Evolutionary conservation across 1,140 invertebrate species (phyloP), one percentile per base, ranked within the genome.

Genomic region (Thalassaphorura encarpata): DNA sequence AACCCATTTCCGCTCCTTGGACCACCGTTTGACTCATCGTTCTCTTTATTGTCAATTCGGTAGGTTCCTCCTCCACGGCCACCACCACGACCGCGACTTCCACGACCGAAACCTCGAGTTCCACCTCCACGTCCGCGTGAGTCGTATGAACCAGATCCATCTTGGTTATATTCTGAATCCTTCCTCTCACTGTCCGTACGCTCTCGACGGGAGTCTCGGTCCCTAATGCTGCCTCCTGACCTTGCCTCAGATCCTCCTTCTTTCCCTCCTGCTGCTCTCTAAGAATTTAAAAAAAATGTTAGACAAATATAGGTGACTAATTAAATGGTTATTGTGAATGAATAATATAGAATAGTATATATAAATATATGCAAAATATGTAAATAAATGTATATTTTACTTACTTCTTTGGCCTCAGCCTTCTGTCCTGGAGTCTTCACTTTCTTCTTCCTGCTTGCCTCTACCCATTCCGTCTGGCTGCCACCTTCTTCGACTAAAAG

Each of bases 1-100:
- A 66, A 65, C 50, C 68, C 67, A 45, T 66, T 63, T 21, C 66
- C 63, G 56, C 61, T 60, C 46, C 66, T 58, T 36, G 58, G 51
- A 29, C 43, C 45, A 57, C 66, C 54, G 45, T 21, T 50, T 56
- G 77, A 77, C 60, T 72, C 73, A 60, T 80, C 78, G 57, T 79
- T 80, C 60, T 81, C 78, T 64, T 79, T 80, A 59, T 78, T 79
- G 65, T 80, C 78, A 59, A 31, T 40, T 63, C 60, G 68, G 68
- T 70, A 72, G 63, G 69, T 67, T 56, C 69, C 70, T 48, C 67
- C 69, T 50, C 75, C 75, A 54, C 76, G 71, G 39, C 76, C 73
- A 50, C 76, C 73, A 26, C 66, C 66, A 6, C 69, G 66, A 19
- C 66, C 61, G 40, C 68, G 52, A 29, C 67, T 63, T 67, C 71